Base-by-base conservation (phyloP, 2,888 invertebrate genomes). In the Hypolimnas misippus region DNA sequence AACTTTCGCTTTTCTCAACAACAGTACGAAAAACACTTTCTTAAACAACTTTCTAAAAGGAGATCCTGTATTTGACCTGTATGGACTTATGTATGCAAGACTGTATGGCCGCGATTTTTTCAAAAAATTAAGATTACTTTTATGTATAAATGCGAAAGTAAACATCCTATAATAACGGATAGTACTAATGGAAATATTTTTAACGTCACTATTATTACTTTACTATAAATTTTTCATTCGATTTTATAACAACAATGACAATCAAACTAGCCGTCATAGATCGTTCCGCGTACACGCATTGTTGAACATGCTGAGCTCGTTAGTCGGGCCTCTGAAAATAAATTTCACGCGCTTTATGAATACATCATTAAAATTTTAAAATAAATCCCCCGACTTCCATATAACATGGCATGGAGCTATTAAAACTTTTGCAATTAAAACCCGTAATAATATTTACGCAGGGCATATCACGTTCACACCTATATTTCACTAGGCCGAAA, bases 331-430 rank as follows among this genome's bases (percentile, higher is more conserved):
- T 44, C 29, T 46, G 60, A 61, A 60, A 60, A 57, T 60, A 64
- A 53, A 60, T 60, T 64, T 61, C 53, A 64, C 60, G 52, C 57
- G 57, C 46, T 52, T 53, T 51, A 57, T 60, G 51, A 55, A 63
- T 60, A 59, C 53, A 52, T 52, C 57, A 64, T 64, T 60, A 60
- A 64, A 64, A 63, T 63, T 63, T 59, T 59, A 59, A 59, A 63
- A 63, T 59, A 49, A 49, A 49, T 49, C 49, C 17, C 49, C 49
- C 14, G n/a, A 29, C 49, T 49, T 49, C 8, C 25, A 49, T 14
- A 49, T 46, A 25, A 25, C 29, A 29, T 14, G 29, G 29, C 29
- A 21, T n/a, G 19, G 17, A 19, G 25, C 49, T 49, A 14, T 49
- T 7, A 49, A 49, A 49, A 49, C 49, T 49, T 49, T 49, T 12